Percentiles rank a stretch among this genome's conserved stretches.
These are phyloP conservation scores for Tenthredo notha DNA, from an alignment of 2,888 invertebrate genomes.

Conservation along the genomic window DNA sequence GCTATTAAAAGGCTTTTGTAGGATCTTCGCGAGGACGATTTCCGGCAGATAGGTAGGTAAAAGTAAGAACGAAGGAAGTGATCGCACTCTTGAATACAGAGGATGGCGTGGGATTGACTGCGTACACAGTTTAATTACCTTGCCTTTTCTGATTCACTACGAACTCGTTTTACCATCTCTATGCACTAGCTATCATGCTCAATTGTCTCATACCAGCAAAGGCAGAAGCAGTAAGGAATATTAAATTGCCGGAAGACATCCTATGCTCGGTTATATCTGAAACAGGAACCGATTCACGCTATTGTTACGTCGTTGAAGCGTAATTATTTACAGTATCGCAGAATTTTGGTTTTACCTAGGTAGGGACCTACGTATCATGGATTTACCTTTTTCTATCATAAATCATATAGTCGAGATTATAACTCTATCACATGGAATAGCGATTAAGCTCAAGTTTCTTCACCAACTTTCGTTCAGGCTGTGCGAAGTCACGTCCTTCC, in stretches of 20 bases:
- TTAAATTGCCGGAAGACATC: slow-evolving; percentile 51
- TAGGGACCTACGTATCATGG: not conserved
- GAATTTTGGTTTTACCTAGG: not conserved
- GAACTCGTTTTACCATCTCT: slow-evolving; percentile 10
- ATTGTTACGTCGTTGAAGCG: slow-evolving; percentile 39
- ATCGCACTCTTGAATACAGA: slow-evolving; percentile 26
- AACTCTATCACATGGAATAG: not conserved
- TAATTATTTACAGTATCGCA: not conserved
- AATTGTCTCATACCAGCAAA: slow-evolving; percentile 9
- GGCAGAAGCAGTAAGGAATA: slow-evolving; percentile 26
- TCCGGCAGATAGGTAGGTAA: slow-evolving; percentile 50
- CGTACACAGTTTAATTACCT: slow-evolving; percentile 42
- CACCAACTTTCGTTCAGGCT: not conserved
- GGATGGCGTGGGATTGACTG: slow-evolving; percentile 44
- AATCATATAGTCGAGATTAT: not conserved
- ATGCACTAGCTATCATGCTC: slow-evolving; percentile 6
- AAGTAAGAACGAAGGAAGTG: slow-evolving; percentile 42
- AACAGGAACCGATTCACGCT: slow-evolving; percentile 29
- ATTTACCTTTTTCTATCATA: not conserved
- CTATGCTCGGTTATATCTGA: not conserved
- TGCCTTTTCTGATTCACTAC: slow-evolving; percentile 1
- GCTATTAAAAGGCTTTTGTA: slow-evolving; percentile 3
- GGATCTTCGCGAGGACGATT: slow-evolving; percentile 33
- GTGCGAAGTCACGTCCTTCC: not conserved
- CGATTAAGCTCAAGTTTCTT: not conserved